Evolutionary conservation across 2,113 vertebrate species (phyloP).

Genomic region (Tachycineta bicolor): DNA sequence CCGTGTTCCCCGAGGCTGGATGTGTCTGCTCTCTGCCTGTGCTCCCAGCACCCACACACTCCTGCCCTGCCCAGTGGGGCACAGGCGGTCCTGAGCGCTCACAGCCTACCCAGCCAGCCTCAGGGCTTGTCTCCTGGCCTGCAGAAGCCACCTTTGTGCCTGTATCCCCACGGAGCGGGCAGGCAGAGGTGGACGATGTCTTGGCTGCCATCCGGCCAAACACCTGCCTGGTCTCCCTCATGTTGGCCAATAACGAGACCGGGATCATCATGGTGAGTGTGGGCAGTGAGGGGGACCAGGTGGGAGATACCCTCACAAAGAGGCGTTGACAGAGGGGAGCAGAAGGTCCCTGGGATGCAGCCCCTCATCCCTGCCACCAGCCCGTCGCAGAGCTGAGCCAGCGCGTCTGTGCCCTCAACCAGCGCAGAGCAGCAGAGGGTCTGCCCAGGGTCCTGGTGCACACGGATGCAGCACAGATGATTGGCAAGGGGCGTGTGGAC

Average conservation of each 20-base stretch:
- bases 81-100: fast-evolving
- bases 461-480: slow-evolving; percentile 90
- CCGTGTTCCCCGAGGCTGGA: neutral
- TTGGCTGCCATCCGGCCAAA: slow-evolving; percentile 81
- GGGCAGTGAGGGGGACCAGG: fast-evolving
- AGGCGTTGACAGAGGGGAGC: neutral
- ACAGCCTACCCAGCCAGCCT: neutral
- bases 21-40: neutral
- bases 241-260: slow-evolving; percentile 97
- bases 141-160: slow-evolving; percentile 87
- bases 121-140: neutral
- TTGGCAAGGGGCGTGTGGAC: slow-evolving; percentile 89
- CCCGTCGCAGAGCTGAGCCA: slow-evolving; percentile 85
- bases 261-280: slow-evolving; percentile 91
- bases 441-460: slow-evolving; percentile 84
- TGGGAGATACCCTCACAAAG: fast-evolving
- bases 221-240: slow-evolving; percentile 92
- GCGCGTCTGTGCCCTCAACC: slow-evolving; percentile 74
- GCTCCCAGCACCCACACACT: neutral
- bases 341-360: neutral
- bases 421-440: neutral
- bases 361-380: slow-evolving; percentile 49
- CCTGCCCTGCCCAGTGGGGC: fast-evolving
- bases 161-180: slow-evolving; percentile 81
- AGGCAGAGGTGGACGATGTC: slow-evolving; percentile 84